Evolutionary conservation across 2,888 invertebrate genomes (phyloP).

Genomic region (Stegophylla sp.): DNA sequence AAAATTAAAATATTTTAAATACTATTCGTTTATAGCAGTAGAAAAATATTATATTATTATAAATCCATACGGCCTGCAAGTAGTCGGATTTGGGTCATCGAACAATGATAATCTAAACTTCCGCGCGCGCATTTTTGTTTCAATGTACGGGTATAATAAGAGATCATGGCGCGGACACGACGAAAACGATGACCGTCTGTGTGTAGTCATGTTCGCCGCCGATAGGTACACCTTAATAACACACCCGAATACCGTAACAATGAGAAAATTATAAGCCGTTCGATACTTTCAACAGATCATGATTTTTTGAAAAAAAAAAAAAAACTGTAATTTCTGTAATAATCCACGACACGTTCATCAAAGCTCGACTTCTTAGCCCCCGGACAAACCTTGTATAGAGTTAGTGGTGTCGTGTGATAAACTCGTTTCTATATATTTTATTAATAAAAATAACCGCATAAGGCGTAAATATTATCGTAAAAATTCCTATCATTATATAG

Average conservation of each 20-base stretch:
- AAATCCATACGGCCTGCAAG: background rate
- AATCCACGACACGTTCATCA: background rate
- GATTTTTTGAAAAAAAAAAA: background rate
- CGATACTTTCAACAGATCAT: background rate
- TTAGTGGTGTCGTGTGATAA: background rate
- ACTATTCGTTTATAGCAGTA: background rate
- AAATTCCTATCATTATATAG: background rate
- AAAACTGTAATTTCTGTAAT: background rate
- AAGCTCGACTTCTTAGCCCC: background rate
- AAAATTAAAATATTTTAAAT: background rate
- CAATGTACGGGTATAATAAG: background rate
- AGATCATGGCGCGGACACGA: background rate
- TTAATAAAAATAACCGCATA: background rate
- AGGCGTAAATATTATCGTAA: too few relatives aligned
- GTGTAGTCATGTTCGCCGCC: background rate
- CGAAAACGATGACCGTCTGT: background rate
- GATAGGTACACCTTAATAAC: background rate
- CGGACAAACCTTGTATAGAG: background rate
- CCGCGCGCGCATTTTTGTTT: background rate
- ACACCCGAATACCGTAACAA: background rate
- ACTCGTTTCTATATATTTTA: background rate
- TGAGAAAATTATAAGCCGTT: background rate
- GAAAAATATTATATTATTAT: background rate
- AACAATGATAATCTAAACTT: conserved; percentile 8
- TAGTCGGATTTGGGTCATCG: conserved; percentile 10